Evolutionary conservation across 2,113 vertebrate genomes (phyloP).

Genomic region (Upupa epops): DNA sequence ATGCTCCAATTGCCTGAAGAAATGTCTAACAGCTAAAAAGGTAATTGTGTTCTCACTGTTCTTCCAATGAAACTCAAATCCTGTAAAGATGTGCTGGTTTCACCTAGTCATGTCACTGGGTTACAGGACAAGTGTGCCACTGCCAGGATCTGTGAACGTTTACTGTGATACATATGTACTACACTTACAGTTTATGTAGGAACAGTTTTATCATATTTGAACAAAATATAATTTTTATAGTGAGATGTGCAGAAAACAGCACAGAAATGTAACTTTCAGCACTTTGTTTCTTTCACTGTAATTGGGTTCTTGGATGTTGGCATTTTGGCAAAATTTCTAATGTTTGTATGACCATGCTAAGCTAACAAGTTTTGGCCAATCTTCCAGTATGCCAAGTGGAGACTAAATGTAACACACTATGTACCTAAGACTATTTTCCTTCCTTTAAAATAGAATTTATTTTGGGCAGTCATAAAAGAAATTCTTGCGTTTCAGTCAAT

Average conservation of each 20-base stretch:
- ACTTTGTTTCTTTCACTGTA: neutral
- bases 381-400: neutral
- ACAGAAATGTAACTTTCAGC: neutral
- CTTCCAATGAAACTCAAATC: neutral
- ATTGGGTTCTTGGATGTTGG: neutral
- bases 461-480: neutral
- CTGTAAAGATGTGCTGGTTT: neutral
- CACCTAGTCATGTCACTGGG: neutral
- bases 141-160: neutral
- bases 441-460: neutral
- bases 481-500: neutral
- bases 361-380: neutral
- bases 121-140: neutral
- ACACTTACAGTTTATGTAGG: rapidly evolving
- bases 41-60: neutral
- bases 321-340: neutral
- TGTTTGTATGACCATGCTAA: neutral
- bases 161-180: neutral
- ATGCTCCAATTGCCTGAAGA: neutral
- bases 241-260: neutral
- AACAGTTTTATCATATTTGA: neutral
- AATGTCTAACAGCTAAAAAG: neutral
- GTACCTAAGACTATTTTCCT: neutral
- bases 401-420: neutral
- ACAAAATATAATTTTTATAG: neutral